phyloP scores from a whole-genome alignment of 1,140 invertebrate species.

The Frieseomelitta varia region DNA sequence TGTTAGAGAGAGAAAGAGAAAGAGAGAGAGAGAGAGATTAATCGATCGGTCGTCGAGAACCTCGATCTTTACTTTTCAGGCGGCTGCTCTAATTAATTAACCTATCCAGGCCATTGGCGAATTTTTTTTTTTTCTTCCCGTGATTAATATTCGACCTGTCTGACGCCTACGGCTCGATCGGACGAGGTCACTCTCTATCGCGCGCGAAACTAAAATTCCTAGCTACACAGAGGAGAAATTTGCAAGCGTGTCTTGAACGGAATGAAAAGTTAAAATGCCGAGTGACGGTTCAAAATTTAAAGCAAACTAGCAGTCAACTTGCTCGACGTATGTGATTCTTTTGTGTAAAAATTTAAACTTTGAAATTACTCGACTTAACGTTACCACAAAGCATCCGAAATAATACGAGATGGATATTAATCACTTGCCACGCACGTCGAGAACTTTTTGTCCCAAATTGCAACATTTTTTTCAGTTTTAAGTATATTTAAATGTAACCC shows the following conservation, averaged over 20 bases:
- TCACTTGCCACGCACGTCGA: no score
- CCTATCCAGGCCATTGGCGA: constrained; percentile 25
- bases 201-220: not conserved
- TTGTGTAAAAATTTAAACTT: no score
- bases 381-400: no score
- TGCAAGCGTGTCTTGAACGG: no score
- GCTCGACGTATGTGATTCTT: no score
- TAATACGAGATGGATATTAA: no score
- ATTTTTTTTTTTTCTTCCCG: constrained; percentile 18
- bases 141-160: constrained; percentile 19
- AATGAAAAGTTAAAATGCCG: not conserved
- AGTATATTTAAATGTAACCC: no score
- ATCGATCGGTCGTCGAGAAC: not conserved
- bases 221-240: not conserved
- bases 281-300: not conserved
- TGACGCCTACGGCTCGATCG: not conserved
- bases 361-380: no score
- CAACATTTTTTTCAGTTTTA: no score
- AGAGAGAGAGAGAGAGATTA: not conserved
- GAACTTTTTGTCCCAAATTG: no score
- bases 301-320: no score
- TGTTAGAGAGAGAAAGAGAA: no score
- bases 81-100: constrained; percentile 29
- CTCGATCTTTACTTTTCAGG: not conserved
- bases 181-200: not conserved